Percentiles rank a stretch among this genome's conserved stretches.
phyloP scores from a whole-genome alignment of 1,140 invertebrate genomes.

The Hetaerina americana region DNA sequence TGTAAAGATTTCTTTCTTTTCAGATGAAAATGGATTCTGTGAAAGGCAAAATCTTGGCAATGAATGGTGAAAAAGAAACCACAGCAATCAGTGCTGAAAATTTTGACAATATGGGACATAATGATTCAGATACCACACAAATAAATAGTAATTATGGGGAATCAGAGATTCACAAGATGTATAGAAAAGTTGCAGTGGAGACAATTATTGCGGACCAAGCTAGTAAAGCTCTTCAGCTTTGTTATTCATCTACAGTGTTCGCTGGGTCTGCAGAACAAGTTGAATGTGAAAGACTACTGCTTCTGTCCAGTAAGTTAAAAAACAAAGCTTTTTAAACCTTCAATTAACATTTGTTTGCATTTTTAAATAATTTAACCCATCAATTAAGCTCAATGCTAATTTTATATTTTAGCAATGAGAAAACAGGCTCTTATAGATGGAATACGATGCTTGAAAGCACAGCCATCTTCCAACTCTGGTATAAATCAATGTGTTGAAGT shows the following conservation, averaged over 20 bases:
- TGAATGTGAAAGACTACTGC: conserved; percentile 40
- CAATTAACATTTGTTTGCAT: not conserved
- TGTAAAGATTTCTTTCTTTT: too few species aligned
- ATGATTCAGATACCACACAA: not conserved
- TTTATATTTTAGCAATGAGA: not conserved
- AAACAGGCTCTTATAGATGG: not conserved
- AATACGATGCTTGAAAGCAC: not conserved
- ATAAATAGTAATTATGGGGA: not conserved
- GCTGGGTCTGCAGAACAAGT: conserved; percentile 37
- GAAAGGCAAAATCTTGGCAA: too few species aligned
- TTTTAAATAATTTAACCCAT: not conserved
- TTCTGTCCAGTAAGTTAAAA: conserved; percentile 36
- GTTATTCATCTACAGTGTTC: conserved; percentile 31
- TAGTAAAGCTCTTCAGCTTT: conserved; percentile 40
- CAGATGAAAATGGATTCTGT: too few species aligned
- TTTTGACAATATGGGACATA: not conserved
- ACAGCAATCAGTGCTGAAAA: not conserved
- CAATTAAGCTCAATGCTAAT: not conserved
- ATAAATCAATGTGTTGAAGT: not conserved
- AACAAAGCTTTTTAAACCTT: not conserved
- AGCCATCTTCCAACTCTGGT: not conserved
- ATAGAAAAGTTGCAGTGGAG: conserved; percentile 29
- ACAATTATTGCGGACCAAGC: conserved; percentile 40
- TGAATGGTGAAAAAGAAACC: too few species aligned
- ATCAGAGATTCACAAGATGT: not conserved